Base-by-base conservation (phyloP, 2,888 invertebrate species). In the Limulus polyphemus region DNA sequence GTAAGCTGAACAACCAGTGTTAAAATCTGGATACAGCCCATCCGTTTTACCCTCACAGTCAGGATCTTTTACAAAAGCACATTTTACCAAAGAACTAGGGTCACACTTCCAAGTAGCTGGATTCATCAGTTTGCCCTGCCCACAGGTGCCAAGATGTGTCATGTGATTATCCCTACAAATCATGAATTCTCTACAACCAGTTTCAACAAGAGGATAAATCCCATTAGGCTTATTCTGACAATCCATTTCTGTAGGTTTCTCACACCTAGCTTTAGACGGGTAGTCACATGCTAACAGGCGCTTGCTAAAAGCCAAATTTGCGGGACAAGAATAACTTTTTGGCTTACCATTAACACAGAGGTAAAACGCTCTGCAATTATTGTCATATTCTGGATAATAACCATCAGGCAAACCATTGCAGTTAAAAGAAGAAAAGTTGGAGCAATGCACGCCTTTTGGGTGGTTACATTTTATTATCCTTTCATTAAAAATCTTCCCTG, bases 341-440 rank as follows among this genome's bases (percentile, higher is more conserved):
- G 61, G 46, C 11, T 64, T 58, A 0, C 66, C 66, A 57, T 62
- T 62, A 49, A 60, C 61, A 51, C 69, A 69, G 10, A 65, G 47
- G 48, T 66, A 66, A 57, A 69, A 69, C 7, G 63, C 61, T 51
- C 57, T 58, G 49, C 69, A 69, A 13, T 58, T 57, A 13, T 59
- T 61, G 47, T 57, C 55, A 47, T 59, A 64, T n/a, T 67, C 63
- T 0, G 69, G 68, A 56, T 69, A 67, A 54, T 69, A 69, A 1
- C 68, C 69, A 55, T 69, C 68, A 1, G 64, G 62, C 13, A 69
- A 59, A 1, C 69, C 69, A 11, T 52, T 17, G 17, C 69, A 69
- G 32, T 65, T 57, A 13, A 60, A 54, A 3, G 61, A 10, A 48
- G 61, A 61, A 9, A 58, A 46, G 11, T 60, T 62, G 3, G 58